Percentiles rank a stretch among this genome's conserved stretches.
Conservation (phyloP, 2,113 vertebrate genomes). For the Odontesthes bonariensis region DNA sequence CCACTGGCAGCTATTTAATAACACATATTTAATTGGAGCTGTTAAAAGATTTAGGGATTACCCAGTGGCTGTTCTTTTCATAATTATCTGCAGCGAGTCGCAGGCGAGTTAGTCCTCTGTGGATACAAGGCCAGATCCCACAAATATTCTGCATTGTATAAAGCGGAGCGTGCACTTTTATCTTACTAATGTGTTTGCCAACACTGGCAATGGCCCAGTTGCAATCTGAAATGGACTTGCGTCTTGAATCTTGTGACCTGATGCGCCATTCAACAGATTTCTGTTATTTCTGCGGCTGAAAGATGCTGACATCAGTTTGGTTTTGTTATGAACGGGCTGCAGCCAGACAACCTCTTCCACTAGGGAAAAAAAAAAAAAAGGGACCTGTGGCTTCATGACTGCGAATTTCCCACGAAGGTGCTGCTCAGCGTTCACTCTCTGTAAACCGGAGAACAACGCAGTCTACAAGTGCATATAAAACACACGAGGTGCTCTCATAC, state of each 20-base stretch:
- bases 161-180: slow-evolving; percentile 24
- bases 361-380: background rate
- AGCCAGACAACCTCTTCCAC: slow-evolving; percentile 14
- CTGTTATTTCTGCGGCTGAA: background rate
- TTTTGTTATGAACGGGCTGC: slow-evolving; percentile 3
- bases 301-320: slow-evolving; percentile 22
- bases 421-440: background rate
- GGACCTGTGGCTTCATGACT: slow-evolving; percentile 70
- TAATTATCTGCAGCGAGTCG: slow-evolving; percentile 51
- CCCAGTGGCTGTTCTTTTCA: slow-evolving; percentile 13
- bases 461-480: background rate
- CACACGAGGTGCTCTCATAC: slow-evolving; percentile 5
- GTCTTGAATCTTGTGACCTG: background rate
- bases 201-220: slow-evolving; percentile 4
- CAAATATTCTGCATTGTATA: slow-evolving; percentile 20
- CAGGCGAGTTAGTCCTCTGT: slow-evolving; percentile 19
- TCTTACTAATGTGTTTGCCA: slow-evolving; percentile 21
- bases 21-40: slow-evolving; percentile 13
- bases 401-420: slow-evolving; percentile 2
- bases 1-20: slow-evolving; percentile 8
- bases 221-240: background rate
- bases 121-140: slow-evolving; percentile 41
- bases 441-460: background rate
- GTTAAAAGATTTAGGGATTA: slow-evolving; percentile 10
- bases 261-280: background rate